Conservation (phyloP, 2,797 vertebrate species). For the Manis crassicaudata region DNA sequence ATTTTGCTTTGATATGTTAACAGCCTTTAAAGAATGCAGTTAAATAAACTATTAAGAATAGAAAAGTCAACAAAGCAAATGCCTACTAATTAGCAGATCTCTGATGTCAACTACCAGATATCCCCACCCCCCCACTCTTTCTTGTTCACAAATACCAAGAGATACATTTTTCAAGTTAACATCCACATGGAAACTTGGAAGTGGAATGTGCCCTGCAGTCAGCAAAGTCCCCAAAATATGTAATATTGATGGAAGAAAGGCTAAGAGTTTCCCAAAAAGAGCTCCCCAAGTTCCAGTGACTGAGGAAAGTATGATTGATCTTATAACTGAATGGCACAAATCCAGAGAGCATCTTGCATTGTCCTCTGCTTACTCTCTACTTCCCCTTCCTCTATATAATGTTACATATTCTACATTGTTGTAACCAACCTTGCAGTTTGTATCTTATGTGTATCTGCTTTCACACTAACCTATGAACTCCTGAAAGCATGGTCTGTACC, state of each 20-base stretch:
- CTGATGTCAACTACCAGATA: conserved; percentile 34
- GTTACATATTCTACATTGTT: neutral
- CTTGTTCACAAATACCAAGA: conserved; percentile 10
- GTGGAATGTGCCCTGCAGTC: neutral
- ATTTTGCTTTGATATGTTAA: conserved; percentile 63
- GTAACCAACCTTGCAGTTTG: neutral
- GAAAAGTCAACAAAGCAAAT: conserved; percentile 57
- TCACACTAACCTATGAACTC: neutral
- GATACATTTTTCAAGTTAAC: conserved; percentile 31
- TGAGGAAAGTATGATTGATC: conserved; percentile 33
- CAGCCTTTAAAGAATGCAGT: conserved; percentile 43
- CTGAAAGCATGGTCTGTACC: neutral
- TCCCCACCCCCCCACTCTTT: neutral
- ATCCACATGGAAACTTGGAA: neutral
- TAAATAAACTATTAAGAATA: conserved; percentile 72
- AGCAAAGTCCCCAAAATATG: neutral
- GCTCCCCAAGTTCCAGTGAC: neutral
- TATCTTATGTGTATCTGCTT: neutral
- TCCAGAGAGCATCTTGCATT: neutral
- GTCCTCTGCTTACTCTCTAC: neutral
- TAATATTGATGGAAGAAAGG: neutral
- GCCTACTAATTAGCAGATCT: conserved; percentile 62
- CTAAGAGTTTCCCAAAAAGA: neutral
- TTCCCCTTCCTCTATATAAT: neutral
- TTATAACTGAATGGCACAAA: neutral